Evolutionary conservation across 2,797 vertebrate genomes (phyloP), one percentile per base, ranked within the genome.

Genomic region (Myotis vivesi): DNA sequence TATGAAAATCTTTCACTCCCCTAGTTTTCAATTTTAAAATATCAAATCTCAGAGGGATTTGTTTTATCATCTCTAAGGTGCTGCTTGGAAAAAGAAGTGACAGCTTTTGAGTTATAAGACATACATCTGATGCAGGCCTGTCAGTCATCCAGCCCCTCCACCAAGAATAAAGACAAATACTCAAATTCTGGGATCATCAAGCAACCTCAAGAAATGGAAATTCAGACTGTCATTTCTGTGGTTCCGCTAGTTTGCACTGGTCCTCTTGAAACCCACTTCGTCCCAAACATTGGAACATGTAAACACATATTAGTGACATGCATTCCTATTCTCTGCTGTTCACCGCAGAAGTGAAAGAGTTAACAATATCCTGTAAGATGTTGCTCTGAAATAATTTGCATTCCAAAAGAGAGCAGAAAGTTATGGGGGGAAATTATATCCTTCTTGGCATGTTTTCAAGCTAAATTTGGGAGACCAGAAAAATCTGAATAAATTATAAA

Each of bases 401-500:
- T 95, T 94, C 71, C 87, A 96, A 96, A 89, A 89, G 33, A 33
- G 22, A 84, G 16, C n/a, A 86, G 66, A 97, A 95, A 89, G 36
- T 82, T 96, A 88, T 38, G 23, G 71, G 68, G 64, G 16, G 23
- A 81, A 94, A 95, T 87, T 88, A 91, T 72, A 76, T 95, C 73
- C 62, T 36, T 77, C 91, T 85, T 69, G 66, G 87, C 89, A 88
- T 93, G 38, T 93, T 95, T 95, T 95, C 90, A 90, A 94, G 84
- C 73, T 95, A 97, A 95, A 96, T 95, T 97, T 97, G 84, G 82
- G 85, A 95, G 64, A 93, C 46, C 15, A 82, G 92, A 93, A 93
- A 94, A 95, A 80, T 94, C 38, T 82, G 91, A 94, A 96, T 96
- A 94, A 94, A 96, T 97, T 93, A 93, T 93, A 89, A 95, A 92